Evolutionary conservation across 2,797 vertebrate species (phyloP), one percentile per base, ranked within the genome.

Genomic region (Bradypus variegatus): DNA sequence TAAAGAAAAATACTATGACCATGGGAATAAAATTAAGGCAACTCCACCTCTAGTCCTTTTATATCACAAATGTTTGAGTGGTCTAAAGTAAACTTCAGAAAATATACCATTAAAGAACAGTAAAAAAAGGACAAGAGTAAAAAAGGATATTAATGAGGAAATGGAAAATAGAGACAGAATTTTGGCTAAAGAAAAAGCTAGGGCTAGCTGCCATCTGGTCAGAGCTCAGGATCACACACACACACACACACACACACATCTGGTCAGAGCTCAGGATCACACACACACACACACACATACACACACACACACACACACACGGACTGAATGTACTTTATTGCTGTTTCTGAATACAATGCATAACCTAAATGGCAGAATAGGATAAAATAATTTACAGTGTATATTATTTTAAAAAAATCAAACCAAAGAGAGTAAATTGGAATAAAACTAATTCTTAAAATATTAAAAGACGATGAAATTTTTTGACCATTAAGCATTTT

Each of bases 151-250:
- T 90, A 93, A 73, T 89, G 94, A 95, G 73, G 91, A 93, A 91
- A 91, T 94, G 92, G 95, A 94, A 95, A 93, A 81, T 13, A 33
- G 33, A n/a, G 69, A 94, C 82, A 41, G 50, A 88, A 78, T 91
- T 89, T 12, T 94, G 67, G 91, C 87, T 76, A 31, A 67, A 83
- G 88, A 87, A 78, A 90, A 90, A 36, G 55, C 76, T 36, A 91
- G 79, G 86, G 92, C 93, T 48, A 72, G 85, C 88, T 95, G 94
- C 92, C 94, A 94, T 65, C 45, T 85, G 91, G 45, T 86, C 77
- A 73, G 70, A 92, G 73, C 29, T 88, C 53, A 50, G 77, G 38
- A 65, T 73, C 14, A 2, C 9, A 50, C 83, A 45, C 41, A 45
- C 41, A 45, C 41, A 45, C 41, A 45, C 41, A 45, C 41, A 45